phyloP scores from a whole-genome alignment of 1,140 invertebrate species.

The Platyura marginata region DNA sequence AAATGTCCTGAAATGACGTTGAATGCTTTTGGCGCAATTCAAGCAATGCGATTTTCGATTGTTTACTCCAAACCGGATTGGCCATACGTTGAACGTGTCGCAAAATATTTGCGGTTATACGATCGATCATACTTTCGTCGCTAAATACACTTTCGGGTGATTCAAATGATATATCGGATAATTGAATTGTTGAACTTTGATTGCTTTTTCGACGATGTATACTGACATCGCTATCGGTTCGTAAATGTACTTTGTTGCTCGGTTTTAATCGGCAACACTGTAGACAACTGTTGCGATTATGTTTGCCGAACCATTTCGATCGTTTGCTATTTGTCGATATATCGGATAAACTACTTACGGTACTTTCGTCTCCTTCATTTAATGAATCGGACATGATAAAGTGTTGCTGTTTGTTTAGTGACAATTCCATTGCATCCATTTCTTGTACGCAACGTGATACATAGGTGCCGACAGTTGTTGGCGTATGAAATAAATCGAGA shows the following conservation, averaged over 20 bases:
- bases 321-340: conserved; percentile 13
- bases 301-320: conserved; percentile 13
- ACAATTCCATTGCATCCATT: conserved; percentile 13
- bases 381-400: conserved; percentile 19
- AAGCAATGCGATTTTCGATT: conserved; percentile 43
- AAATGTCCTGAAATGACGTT: conserved; percentile 66
- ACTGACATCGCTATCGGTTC: conserved; percentile 2
- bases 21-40: conserved; percentile 77
- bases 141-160: conserved; percentile 22
- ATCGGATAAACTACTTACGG: conserved; percentile 10
- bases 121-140: conserved; percentile 19
- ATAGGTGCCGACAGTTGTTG: conserved; percentile 17
- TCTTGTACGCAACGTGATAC: conserved; percentile 21
- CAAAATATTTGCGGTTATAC: conserved; percentile 30
- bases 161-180: conserved; percentile 17
- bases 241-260: neutral
- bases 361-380: conserved; percentile 14
- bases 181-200: conserved; percentile 8
- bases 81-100: conserved; percentile 43
- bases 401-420: conserved; percentile 9
- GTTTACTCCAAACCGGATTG: conserved; percentile 46
- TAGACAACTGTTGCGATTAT: conserved; percentile 16
- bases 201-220: conserved; percentile 1
- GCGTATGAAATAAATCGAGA: conserved; percentile 43
- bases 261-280: conserved; percentile 10